Conservation (phyloP, 2,888 invertebrate genomes). For the Hydrotaea diabolus region DNA sequence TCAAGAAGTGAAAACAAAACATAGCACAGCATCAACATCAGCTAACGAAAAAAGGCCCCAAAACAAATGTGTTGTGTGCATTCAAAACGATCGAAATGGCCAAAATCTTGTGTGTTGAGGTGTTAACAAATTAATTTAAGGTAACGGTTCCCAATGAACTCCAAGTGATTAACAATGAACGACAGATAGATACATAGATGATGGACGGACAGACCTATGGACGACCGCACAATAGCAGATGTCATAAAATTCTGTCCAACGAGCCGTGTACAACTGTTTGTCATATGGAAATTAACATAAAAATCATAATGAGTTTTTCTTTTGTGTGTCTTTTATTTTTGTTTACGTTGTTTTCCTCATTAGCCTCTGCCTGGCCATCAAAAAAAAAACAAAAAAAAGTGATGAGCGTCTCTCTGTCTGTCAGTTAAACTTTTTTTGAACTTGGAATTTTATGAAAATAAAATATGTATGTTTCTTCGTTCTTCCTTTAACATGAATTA, state of each 20-base stretch:
- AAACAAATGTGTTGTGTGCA: background rate
- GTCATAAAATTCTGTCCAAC: constrained; percentile 3
- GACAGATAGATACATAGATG: background rate
- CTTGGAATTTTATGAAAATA: background rate
- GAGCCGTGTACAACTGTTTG: background rate
- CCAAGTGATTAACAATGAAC: background rate
- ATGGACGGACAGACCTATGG: background rate
- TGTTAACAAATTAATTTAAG: constrained; percentile 21
- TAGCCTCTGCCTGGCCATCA: too few species aligned
- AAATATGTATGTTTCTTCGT: background rate
- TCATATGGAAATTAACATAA: constrained; percentile 17
- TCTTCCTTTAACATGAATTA: constrained; percentile 5
- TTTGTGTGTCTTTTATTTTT: background rate
- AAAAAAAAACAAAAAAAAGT: too few species aligned
- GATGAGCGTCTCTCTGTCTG: background rate
- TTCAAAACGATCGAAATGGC: background rate
- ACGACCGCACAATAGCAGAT: background rate
- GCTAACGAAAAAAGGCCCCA: background rate
- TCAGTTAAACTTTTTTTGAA: background rate
- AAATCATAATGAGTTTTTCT: constrained; percentile 32
- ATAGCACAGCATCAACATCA: background rate
- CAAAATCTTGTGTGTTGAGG: background rate
- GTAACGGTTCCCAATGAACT: background rate
- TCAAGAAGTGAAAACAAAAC: constrained; percentile 27
- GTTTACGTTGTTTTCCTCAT: background rate